Evolutionary conservation across 2,797 vertebrate species (phyloP).

Genomic region (Sebastiscus albofasciatus): DNA sequence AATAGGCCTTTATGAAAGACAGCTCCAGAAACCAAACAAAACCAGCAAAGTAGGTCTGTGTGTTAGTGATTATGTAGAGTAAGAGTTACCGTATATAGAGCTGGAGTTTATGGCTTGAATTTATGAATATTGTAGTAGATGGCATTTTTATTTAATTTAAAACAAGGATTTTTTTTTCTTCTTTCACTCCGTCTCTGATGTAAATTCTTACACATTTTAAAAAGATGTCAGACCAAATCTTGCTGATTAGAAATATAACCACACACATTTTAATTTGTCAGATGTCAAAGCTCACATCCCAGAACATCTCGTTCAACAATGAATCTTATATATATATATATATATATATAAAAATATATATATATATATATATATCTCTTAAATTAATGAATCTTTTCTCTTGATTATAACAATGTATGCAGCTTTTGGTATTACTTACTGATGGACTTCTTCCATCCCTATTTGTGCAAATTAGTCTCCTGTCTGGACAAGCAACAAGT

Average conservation of each 20-base stretch:
- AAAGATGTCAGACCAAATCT: not conserved
- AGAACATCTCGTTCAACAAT: not conserved
- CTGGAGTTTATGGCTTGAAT: not conserved
- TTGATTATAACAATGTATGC: not conserved
- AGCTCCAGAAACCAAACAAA: slow-evolving; percentile 3
- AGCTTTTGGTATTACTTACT: not conserved
- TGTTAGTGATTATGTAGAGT: slow-evolving; percentile 8
- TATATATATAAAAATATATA: no score
- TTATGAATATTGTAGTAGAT: not conserved
- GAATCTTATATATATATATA: not conserved
- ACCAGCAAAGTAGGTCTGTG: slow-evolving; percentile 1
- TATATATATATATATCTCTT: no score
- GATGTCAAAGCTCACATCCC: not conserved
- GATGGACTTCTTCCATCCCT: not conserved
- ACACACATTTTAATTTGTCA: slow-evolving; percentile 14
- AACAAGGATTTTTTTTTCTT: slow-evolving; percentile 10
- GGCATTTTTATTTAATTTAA: not conserved
- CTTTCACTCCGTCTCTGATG: slow-evolving; percentile 18
- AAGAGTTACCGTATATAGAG: not conserved
- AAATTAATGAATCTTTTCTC: not conserved
- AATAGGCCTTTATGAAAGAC: slow-evolving; percentile 9
- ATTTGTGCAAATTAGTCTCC: slow-evolving; percentile 33
- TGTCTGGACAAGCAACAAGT: slow-evolving; percentile 35
- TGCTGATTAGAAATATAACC: not conserved
- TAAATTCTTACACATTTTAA: not conserved